A percentile compares a stretch with the other conserved stretches of the same genome.
Conservation (phyloP, 2,113 vertebrate species). For the rabbit (Oryctolagus cuniculus) region DNA sequence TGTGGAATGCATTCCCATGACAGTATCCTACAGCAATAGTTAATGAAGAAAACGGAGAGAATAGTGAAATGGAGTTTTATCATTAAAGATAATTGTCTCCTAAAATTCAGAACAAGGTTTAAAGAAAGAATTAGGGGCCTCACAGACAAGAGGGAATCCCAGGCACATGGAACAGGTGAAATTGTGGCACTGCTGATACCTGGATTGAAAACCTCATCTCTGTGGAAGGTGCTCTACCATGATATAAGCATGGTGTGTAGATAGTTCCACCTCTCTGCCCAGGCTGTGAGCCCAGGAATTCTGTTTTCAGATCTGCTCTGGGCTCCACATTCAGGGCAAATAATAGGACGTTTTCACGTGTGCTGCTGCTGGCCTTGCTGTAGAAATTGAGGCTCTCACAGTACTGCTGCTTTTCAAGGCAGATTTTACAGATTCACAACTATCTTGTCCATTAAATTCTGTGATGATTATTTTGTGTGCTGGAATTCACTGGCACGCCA, state of each 20-base stretch:
- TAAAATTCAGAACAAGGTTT: not conserved
- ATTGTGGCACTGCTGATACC: no score
- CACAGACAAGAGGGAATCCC: not conserved
- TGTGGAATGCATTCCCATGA: no score
- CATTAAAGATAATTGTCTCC: not conserved
- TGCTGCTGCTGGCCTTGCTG: rapidly evolving
- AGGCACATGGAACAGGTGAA: not conserved
- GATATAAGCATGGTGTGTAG: rapidly evolving
- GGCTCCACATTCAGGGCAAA: not conserved
- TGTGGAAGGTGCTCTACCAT: rapidly evolving
- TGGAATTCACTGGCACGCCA: not conserved
- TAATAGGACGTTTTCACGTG: rapidly evolving
- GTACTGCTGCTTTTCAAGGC: no score
- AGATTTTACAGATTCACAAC: not conserved
- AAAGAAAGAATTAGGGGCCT: not conserved
- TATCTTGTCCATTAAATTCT: rapidly evolving
- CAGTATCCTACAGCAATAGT: not conserved
- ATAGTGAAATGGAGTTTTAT: not conserved
- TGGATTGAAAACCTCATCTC: not conserved
- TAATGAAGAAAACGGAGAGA: not conserved
- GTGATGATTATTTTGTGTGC: not conserved
- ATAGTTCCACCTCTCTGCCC: no score
- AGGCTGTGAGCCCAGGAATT: no score
- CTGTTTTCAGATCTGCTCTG: not conserved
- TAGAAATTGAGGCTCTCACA: rapidly evolving